phyloP scores from a whole-genome alignment of 2,797 vertebrate species.

The Smutsia gigantea region DNA sequence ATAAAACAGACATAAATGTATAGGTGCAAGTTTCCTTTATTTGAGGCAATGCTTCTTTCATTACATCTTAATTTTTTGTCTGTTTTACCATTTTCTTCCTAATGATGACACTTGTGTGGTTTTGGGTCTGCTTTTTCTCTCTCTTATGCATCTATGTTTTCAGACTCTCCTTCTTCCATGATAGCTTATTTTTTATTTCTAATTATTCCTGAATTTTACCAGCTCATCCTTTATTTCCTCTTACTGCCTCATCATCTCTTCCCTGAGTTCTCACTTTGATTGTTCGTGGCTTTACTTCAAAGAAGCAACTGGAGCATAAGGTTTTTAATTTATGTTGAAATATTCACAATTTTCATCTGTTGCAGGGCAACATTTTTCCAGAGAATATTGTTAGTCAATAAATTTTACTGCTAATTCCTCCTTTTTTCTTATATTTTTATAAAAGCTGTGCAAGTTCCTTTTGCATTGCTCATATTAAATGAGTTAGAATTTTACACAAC shows the following conservation, averaged over 20 bases:
- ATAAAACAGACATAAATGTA: neutral
- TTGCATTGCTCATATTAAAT: neutral
- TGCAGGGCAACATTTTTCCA: neutral
- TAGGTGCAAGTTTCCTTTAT: neutral
- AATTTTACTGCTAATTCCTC: neutral
- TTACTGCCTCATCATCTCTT: neutral
- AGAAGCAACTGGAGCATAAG: neutral
- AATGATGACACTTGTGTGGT: neutral
- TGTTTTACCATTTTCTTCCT: neutral
- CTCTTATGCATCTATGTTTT: neutral
- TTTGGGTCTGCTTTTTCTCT: neutral
- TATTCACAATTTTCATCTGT: neutral
- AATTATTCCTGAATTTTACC: neutral
- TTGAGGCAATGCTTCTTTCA: neutral
- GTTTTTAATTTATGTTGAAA: conserved; percentile 1
- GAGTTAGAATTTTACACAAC: neutral
- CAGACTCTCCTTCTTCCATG: neutral
- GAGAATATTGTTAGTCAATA: neutral
- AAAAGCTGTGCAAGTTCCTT: neutral
- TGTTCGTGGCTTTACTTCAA: neutral
- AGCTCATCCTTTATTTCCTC: conserved; percentile 10
- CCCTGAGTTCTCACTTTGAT: neutral
- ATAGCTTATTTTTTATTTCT: neutral
- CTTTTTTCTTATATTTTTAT: neutral
- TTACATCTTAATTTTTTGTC: neutral